Conservation (phyloP, 2,888 invertebrate genomes). For the Noctuana brunneofusca region DNA sequence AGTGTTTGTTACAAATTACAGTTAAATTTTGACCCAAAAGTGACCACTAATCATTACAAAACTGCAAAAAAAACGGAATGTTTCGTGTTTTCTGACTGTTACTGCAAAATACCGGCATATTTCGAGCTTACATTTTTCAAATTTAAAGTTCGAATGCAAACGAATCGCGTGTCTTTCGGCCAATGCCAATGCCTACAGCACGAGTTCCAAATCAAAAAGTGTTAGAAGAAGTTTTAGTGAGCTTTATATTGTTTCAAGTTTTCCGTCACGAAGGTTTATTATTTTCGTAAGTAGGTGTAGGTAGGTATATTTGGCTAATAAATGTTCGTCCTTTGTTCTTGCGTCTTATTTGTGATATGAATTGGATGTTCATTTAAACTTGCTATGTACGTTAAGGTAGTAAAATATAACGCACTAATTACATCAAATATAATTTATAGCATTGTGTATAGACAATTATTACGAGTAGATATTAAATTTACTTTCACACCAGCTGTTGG, state of each 20-base stretch:
- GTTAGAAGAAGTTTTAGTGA: conserved; percentile 36
- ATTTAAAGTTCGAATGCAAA: conserved; percentile 41
- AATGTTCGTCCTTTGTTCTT: background rate
- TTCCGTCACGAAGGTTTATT: conserved; percentile 56
- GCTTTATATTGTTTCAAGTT: conserved; percentile 45
- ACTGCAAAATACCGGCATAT: background rate
- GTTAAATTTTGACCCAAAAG: no score
- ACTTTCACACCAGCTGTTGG: conserved; percentile 16
- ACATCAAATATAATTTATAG: background rate
- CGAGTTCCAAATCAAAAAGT: conserved; percentile 38
- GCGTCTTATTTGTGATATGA: background rate
- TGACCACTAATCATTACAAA: background rate
- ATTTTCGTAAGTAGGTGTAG: background rate
- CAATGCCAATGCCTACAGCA: conserved; percentile 37
- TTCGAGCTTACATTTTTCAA: conserved; percentile 26
- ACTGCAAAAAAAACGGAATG: background rate
- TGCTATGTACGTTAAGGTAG: background rate
- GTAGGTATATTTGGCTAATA: no score
- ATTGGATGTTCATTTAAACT: no score
- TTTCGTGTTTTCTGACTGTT: background rate
- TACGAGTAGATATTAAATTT: no score
- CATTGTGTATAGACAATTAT: background rate
- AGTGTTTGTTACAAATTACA: no score
- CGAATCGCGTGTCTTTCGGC: conserved; percentile 46
- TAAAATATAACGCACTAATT: background rate